Percentiles rank a stretch among this genome's conserved stretches.
These are phyloP conservation scores for Pseudeuparius sepicola DNA, from an alignment of 2,888 invertebrate species.

Conservation along the genomic window DNA sequence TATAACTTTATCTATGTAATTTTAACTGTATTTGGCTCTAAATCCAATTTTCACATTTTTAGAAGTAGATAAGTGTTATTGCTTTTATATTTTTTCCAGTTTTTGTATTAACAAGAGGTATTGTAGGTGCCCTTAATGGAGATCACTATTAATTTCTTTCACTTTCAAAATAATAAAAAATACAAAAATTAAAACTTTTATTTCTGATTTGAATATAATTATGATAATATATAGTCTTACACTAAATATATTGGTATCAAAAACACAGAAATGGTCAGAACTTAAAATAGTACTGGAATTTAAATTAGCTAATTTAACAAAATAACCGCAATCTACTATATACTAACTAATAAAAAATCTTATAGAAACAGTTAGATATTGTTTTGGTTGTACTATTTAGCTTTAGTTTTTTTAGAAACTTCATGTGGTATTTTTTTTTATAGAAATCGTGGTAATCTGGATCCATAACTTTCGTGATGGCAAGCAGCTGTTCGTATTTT, in stretches of 20 bases:
- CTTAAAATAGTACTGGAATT: slow-evolving; percentile 1
- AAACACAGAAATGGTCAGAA: slow-evolving; percentile 3
- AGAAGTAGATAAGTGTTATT: slow-evolving; percentile 1
- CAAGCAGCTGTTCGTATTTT: slow-evolving; percentile 11
- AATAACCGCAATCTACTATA: slow-evolving; percentile 2
- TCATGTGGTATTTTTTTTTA: slow-evolving; percentile 10
- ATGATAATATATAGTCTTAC: not conserved
- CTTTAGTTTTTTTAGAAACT: slow-evolving; percentile 8
- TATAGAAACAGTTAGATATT: slow-evolving; percentile 4
- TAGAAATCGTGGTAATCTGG: slow-evolving; percentile 8
- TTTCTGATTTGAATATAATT: slow-evolving; percentile 1
- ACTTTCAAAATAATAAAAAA: slow-evolving; percentile 1
- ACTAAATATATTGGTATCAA: slow-evolving; percentile 3
- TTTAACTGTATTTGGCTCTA: slow-evolving; percentile 2
- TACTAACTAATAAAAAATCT: slow-evolving; percentile 7
- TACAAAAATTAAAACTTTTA: not conserved
- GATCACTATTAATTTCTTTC: slow-evolving; percentile 2
- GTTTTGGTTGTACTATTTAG: slow-evolving; percentile 4
- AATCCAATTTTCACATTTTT: slow-evolving; percentile 2
- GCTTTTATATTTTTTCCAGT: slow-evolving; percentile 2
- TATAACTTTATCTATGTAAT: slow-evolving; percentile 1
- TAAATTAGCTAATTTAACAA: not conserved
- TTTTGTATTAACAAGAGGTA: slow-evolving; percentile 2
- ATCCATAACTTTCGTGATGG: slow-evolving; percentile 9
- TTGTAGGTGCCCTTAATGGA: slow-evolving; percentile 1